Percentiles rank a stretch among this genome's conserved stretches.
Evolutionary conservation across 2,113 vertebrate species (phyloP).

Genomic region (Cervus canadensis): DNA sequence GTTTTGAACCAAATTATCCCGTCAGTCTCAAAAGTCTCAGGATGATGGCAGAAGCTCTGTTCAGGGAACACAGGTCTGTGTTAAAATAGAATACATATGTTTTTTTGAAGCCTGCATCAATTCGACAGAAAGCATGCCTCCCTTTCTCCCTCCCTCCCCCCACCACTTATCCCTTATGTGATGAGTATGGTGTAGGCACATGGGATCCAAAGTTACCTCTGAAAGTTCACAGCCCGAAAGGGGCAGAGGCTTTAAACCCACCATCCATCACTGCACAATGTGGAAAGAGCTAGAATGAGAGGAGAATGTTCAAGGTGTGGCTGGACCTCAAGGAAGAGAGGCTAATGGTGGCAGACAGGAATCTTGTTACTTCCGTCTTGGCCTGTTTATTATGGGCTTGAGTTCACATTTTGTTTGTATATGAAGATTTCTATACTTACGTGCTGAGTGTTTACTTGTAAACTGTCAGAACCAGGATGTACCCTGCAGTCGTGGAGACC

Average conservation of each 20-base stretch:
- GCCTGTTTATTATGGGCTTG: background rate
- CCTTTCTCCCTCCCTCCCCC: no score
- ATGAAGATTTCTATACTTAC: background rate
- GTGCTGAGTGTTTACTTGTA: background rate
- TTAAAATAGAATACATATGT: background rate
- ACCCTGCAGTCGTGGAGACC: background rate
- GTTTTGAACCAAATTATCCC: background rate
- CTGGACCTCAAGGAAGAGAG: background rate
- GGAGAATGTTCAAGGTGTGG: fast-evolving
- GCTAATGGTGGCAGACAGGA: background rate
- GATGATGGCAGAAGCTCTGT: background rate
- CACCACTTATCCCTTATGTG: no score
- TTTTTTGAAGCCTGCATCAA: background rate
- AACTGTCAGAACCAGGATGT: background rate
- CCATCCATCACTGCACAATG: no score
- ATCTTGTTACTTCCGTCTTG: background rate
- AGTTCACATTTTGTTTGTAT: background rate
- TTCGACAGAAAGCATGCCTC: background rate
- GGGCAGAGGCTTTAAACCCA: no score
- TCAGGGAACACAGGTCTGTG: background rate
- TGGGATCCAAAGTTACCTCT: background rate
- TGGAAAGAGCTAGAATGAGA: background rate
- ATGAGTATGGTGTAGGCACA: background rate
- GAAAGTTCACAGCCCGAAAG: background rate
- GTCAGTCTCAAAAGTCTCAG: background rate